Base-by-base conservation (phyloP, 1,140 invertebrate species). In the Zaprionus gabonicus region DNA sequence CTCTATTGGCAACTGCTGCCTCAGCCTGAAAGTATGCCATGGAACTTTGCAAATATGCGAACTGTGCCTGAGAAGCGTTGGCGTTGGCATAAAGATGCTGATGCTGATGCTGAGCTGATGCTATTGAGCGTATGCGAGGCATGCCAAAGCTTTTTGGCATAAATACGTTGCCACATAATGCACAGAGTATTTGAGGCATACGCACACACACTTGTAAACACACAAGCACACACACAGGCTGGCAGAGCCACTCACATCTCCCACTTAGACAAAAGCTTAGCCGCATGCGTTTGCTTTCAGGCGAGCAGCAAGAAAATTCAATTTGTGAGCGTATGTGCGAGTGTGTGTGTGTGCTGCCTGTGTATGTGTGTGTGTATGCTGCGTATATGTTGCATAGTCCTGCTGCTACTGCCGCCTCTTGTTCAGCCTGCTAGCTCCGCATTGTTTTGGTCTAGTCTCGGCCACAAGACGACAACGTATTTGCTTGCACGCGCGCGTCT, bases 81-180 rank as follows among this genome's bases (percentile, higher is more conserved):
- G 31, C 36, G 65, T 46, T 74, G 71, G 65, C 55, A 44, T 74
- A 41, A 41, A 46, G 41, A 46, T 46, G 46, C 46, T 51, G 46
- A 2, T 20, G 44, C 44, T 49, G 44, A 25, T 25, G 46, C 46
- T 12, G 46, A 51, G 46, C 46, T 51, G 46, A 80, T 78, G 75
- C 57, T 69, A 56, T 78, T 80, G 78, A 71, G 51, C 44, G 70
- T 80, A 70, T 59, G 76, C 58, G 36, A 82, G 64, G 68, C 67
- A 87, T 83, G 70, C 76, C 70, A 74, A 67, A 63, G 81, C 83
- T 81, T 73, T 78, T 78, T 46, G 82, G 69, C 65, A 79, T 75
- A 82, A 87, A 78, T 82, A 86, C 73, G 69, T 71, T 69, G 76
- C 80, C 80, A 70, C 64, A 87, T 74, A 83, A 88, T 78, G 78